Conservation (phyloP, 2,113 vertebrate species). For the Antechinus stuartii region DNA sequence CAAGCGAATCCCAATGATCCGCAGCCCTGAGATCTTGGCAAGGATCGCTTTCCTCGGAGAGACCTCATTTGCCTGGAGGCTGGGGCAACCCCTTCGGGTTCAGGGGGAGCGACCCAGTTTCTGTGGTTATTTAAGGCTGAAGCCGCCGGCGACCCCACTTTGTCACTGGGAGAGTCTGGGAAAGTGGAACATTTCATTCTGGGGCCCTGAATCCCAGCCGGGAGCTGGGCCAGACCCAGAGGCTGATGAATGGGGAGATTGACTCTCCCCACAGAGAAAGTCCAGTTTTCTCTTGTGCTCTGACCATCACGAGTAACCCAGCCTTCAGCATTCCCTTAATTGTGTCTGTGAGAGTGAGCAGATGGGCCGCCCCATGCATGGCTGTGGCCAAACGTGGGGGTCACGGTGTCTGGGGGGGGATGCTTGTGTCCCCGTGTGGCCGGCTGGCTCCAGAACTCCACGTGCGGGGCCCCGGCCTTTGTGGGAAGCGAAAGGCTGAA, state of each 20-base stretch:
- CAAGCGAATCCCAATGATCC: background rate
- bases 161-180: background rate
- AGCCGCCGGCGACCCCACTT: background rate
- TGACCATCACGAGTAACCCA: background rate
- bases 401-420: no score
- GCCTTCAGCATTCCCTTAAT: background rate
- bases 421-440: no score
- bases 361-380: background rate
- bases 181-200: background rate
- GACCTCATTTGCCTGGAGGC: background rate
- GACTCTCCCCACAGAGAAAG: background rate
- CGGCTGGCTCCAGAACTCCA: background rate
- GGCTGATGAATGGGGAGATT: background rate
- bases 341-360: background rate
- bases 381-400: background rate
- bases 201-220: background rate
- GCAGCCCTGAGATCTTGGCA: background rate
- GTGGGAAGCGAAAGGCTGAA: background rate
- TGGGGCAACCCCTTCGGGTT: background rate
- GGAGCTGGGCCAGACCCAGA: background rate
- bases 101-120: background rate
- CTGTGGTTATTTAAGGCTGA: background rate
- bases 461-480: background rate
- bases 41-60: background rate
- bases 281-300: background rate